Conservation (phyloP, 2,888 invertebrate species). For the Mellilla xanthometata region DNA sequence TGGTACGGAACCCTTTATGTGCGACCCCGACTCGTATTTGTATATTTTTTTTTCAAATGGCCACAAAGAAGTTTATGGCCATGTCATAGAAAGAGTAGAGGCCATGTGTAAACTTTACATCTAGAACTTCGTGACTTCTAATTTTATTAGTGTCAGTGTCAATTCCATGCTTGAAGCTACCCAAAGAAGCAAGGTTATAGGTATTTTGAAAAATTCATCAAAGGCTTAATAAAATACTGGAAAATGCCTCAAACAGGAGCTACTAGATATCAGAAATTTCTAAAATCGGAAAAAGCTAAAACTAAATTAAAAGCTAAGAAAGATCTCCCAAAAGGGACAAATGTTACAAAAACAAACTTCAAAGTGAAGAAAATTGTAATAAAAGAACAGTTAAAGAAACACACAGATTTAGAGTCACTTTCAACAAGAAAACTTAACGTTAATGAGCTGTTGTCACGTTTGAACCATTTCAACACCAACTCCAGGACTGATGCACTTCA, state of each 20-base stretch:
- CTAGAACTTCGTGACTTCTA: no score
- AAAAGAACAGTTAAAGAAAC: constrained; percentile 87
- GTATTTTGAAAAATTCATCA: no score
- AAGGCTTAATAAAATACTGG: neutral
- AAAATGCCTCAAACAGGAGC: constrained; percentile 74
- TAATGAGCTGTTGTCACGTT: constrained; percentile 87
- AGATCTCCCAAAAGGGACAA: constrained; percentile 92
- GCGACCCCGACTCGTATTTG: no score
- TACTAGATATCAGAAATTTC: constrained; percentile 86
- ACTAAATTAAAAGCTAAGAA: constrained; percentile 92
- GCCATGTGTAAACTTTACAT: no score
- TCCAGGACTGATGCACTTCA: constrained; percentile 85
- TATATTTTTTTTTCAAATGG: no score
- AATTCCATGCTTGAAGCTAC: no score
- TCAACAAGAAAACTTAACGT: constrained; percentile 87
- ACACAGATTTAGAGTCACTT: constrained; percentile 78
- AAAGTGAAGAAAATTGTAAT: constrained; percentile 94
- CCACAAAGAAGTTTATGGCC: no score
- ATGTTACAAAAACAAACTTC: constrained; percentile 94
- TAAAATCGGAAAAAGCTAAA: constrained; percentile 94
- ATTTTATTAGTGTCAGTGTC: no score
- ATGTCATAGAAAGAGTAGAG: no score
- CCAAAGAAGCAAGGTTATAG: no score
- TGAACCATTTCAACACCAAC: constrained; percentile 89
- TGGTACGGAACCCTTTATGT: no score